phyloP scores from a whole-genome alignment of 2,797 vertebrate species.

The Lepidocolaptes lacrymiger region DNA sequence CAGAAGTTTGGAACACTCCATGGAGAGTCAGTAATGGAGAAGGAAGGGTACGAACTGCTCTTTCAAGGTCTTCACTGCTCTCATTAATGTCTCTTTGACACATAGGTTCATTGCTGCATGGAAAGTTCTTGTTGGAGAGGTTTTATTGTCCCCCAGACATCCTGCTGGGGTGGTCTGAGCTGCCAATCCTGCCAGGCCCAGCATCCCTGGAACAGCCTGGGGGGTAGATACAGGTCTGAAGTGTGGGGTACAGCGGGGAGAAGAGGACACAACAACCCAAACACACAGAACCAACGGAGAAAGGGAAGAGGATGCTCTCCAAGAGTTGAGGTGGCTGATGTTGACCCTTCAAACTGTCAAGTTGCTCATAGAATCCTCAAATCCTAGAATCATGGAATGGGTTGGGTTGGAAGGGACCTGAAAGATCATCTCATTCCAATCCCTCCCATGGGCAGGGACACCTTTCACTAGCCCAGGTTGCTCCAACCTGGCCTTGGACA shows the following conservation, averaged over 20 bases:
- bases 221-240: not conserved
- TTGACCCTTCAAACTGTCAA: not conserved
- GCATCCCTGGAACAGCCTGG: not conserved
- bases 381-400: not conserved
- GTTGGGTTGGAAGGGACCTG: not conserved
- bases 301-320: not conserved
- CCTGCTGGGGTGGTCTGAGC: not conserved
- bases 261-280: not conserved
- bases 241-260: not conserved
- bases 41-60: not conserved
- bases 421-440: not conserved
- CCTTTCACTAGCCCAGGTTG: not conserved
- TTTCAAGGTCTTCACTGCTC: not conserved
- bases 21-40: not conserved
- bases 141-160: not conserved
- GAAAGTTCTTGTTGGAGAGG: not conserved
- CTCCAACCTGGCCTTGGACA: not conserved
- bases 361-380: not conserved
- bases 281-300: not conserved
- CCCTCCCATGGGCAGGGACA: not conserved
- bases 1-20: not conserved
- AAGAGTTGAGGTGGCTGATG: fast-evolving
- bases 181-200: not conserved
- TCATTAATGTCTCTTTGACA: not conserved
- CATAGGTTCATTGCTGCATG: not conserved